Evolutionary conservation across 2,113 vertebrate species (phyloP).

Genomic region (Eira barbara): DNA sequence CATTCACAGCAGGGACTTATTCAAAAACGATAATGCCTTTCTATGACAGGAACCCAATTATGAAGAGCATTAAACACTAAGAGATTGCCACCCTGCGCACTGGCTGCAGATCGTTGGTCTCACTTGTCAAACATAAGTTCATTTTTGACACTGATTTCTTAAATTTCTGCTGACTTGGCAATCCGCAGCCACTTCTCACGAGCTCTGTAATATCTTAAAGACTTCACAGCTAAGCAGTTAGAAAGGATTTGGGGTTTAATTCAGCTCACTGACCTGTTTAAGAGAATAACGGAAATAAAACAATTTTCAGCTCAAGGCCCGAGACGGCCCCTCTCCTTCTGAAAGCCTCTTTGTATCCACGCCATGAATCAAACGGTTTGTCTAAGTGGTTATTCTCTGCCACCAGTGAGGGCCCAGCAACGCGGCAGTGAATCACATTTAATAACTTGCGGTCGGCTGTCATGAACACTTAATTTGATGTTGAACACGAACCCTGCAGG

Average conservation of each 20-base stretch:
- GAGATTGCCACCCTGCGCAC: slow-evolving; percentile 57
- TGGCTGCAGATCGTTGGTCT: slow-evolving; percentile 72
- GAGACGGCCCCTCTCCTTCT: slow-evolving; percentile 67
- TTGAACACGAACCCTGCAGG: slow-evolving; percentile 78
- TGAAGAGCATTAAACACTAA: slow-evolving; percentile 63
- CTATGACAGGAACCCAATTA: slow-evolving; percentile 64
- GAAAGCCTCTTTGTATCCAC: slow-evolving; percentile 81
- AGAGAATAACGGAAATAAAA: slow-evolving; percentile 79
- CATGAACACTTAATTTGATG: slow-evolving; percentile 82
- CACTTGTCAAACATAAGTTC: slow-evolving; percentile 78
- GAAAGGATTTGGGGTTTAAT: slow-evolving; percentile 79
- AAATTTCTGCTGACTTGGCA: slow-evolving; percentile 81
- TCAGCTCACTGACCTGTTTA: slow-evolving; percentile 75
- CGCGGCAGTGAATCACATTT: slow-evolving; percentile 79
- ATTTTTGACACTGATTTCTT: slow-evolving; percentile 77
- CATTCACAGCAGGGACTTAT: slow-evolving; percentile 45
- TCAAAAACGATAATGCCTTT: slow-evolving; percentile 45
- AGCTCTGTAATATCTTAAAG: slow-evolving; percentile 80
- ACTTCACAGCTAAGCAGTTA: slow-evolving; percentile 76
- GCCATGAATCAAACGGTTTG: slow-evolving; percentile 79
- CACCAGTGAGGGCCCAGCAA: slow-evolving; percentile 77
- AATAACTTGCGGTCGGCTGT: slow-evolving; percentile 83
- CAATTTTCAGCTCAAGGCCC: slow-evolving; percentile 72
- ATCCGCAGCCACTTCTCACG: slow-evolving; percentile 68
- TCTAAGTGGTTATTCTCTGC: slow-evolving; percentile 70